These are phyloP conservation scores for Syngnathus acus DNA, from an alignment of 2,797 vertebrate genomes.

Conservation along the genomic window DNA sequence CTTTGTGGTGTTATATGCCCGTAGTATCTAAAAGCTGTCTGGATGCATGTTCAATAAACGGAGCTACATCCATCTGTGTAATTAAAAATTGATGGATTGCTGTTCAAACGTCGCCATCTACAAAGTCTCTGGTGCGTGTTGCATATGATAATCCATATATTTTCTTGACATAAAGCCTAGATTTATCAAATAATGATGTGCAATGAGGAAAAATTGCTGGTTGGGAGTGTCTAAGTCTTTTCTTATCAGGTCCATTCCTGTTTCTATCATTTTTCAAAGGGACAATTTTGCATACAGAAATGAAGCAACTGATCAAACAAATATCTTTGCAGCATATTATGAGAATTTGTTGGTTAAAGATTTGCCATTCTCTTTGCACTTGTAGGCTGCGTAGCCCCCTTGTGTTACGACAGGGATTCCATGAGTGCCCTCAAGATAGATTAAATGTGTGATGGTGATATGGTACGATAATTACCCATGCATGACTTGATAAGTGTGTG, in stretches of 20 bases:
- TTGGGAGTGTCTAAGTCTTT: neutral
- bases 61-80: constrained; percentile 15
- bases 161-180: constrained; percentile 13
- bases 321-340: too few relatives aligned
- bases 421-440: too few relatives aligned
- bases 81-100: constrained; percentile 33
- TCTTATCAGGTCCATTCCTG: neutral
- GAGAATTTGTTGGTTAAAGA: too few relatives aligned
- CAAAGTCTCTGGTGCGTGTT: constrained; percentile 12
- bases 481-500: too few relatives aligned
- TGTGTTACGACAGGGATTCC: too few relatives aligned
- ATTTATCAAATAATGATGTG: constrained; percentile 1
- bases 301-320: too few relatives aligned
- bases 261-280: neutral
- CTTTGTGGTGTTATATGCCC: neutral
- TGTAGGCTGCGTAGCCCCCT: too few relatives aligned
- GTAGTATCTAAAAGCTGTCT: constrained; percentile 1
- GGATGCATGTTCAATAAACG: constrained; percentile 11
- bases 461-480: too few relatives aligned
- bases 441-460: too few relatives aligned
- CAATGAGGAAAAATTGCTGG: neutral
- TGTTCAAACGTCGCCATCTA: constrained; percentile 3
- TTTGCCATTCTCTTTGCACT: too few relatives aligned
- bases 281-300: neutral
- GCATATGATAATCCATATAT: constrained; percentile 13